Evolutionary conservation across 92 coral and sea anemone species (phyloP).

Genomic region (Zoanthus solanderi): DNA sequence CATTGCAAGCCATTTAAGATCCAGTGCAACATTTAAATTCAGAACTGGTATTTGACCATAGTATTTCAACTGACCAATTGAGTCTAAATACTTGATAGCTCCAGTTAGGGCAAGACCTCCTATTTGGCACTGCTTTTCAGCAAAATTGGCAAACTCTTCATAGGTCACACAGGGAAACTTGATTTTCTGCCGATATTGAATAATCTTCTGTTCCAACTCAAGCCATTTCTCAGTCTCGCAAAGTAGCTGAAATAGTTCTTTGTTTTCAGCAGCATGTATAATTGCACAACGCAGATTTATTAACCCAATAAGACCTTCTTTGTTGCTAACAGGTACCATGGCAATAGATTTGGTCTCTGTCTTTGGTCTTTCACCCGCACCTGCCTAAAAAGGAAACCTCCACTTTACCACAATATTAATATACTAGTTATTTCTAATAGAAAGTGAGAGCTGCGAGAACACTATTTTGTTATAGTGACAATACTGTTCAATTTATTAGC

Average conservation of each 20-base stretch:
- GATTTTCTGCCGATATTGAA: conserved; percentile 40
- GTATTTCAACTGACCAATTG: neutral
- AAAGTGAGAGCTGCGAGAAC: too few species aligned
- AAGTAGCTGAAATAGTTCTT: conserved; percentile 78
- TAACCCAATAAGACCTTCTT: conserved; percentile 73
- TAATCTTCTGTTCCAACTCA: conserved; percentile 67
- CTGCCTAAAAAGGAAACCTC: neutral
- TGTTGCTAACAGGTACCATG: conserved; percentile 87
- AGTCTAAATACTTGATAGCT: neutral
- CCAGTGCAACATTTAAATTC: conserved; percentile 76
- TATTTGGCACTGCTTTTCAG: conserved; percentile 33
- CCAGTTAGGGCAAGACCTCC: neutral
- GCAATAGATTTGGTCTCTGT: conserved; percentile 43
- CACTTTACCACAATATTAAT: neutral
- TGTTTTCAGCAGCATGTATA: conserved; percentile 71
- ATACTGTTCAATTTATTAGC: too few species aligned
- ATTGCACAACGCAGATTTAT: conserved; percentile 70
- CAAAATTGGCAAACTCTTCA: conserved; percentile 69
- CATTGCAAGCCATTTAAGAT: conserved; percentile 84
- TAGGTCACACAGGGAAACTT: conserved; percentile 77
- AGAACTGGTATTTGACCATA: conserved; percentile 51
- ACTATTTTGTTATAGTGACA: too few species aligned
- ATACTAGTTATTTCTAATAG: too few species aligned
- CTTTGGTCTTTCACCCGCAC: neutral
- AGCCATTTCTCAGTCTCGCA: conserved; percentile 85